phyloP scores from a whole-genome alignment of 2,113 vertebrate genomes.

The Hiodon tergisus region DNA sequence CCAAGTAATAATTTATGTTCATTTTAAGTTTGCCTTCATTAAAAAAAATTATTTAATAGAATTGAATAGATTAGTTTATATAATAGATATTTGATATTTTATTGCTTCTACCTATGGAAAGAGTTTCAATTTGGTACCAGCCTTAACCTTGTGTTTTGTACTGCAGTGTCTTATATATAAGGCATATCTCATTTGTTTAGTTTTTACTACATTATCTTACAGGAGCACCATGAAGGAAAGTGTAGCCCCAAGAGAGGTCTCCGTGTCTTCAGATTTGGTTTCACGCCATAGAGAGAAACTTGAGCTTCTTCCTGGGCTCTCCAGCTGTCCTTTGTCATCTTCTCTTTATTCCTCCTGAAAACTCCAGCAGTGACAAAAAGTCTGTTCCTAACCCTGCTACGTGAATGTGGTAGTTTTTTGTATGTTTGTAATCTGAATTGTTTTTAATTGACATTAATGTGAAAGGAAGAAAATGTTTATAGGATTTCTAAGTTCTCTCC shows the following conservation, averaged over 20 bases:
- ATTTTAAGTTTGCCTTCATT: no score
- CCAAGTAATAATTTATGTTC: no score
- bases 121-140: no score
- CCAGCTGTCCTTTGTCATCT: conserved; percentile 8
- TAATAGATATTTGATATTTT: no score
- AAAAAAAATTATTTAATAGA: no score
- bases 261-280: conserved; percentile 12
- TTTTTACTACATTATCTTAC: background rate
- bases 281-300: conserved; percentile 19
- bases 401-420: background rate
- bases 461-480: background rate
- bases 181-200: background rate
- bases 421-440: background rate
- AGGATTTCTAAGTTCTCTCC: background rate
- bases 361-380: background rate
- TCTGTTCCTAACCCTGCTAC: no score
- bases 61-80: no score
- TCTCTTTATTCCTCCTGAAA: background rate
- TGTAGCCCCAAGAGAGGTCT: conserved; percentile 14
- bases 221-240: background rate
- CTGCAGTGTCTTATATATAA: background rate
- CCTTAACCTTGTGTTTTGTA: no score
- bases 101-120: no score
- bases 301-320: background rate
- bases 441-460: background rate